These are phyloP conservation scores for Patella depressa DNA, from an alignment of 2,888 invertebrate genomes.

Conservation along the genomic window DNA sequence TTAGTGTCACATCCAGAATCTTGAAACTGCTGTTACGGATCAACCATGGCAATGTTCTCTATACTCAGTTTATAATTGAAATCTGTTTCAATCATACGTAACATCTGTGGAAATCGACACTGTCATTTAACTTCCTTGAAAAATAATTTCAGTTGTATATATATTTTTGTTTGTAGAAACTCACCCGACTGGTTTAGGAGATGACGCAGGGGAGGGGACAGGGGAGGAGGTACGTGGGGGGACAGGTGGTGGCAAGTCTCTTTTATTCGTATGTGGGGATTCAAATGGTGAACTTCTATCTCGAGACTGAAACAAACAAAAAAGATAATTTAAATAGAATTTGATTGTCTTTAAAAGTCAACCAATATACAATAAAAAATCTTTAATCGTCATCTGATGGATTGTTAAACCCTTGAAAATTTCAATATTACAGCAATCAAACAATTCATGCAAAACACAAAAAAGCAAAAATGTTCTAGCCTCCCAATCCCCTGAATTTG, in stretches of 20 bases:
- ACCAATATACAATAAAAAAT: too few relatives aligned
- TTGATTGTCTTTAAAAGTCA: too few relatives aligned
- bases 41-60: neutral
- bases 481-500: too few relatives aligned
- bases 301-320: conserved; percentile 19
- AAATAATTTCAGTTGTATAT: neutral
- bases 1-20: too few relatives aligned
- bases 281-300: conserved; percentile 75
- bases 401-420: too few relatives aligned
- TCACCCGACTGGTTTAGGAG: conserved; percentile 66
- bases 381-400: too few relatives aligned
- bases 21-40: too few relatives aligned
- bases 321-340: too few relatives aligned
- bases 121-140: too few relatives aligned
- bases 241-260: conserved; percentile 76
- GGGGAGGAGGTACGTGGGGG: conserved; percentile 75
- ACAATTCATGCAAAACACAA: too few relatives aligned
- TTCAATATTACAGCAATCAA: too few relatives aligned
- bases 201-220: conserved; percentile 67
- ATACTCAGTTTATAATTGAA: neutral
- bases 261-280: conserved; percentile 73
- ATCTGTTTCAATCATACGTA: neutral
- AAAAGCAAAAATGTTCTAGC: too few relatives aligned
- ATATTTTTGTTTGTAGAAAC: neutral
- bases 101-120: neutral